phyloP scores from a whole-genome alignment of 2,888 invertebrate species.

The Philopedon plagiatum region DNA sequence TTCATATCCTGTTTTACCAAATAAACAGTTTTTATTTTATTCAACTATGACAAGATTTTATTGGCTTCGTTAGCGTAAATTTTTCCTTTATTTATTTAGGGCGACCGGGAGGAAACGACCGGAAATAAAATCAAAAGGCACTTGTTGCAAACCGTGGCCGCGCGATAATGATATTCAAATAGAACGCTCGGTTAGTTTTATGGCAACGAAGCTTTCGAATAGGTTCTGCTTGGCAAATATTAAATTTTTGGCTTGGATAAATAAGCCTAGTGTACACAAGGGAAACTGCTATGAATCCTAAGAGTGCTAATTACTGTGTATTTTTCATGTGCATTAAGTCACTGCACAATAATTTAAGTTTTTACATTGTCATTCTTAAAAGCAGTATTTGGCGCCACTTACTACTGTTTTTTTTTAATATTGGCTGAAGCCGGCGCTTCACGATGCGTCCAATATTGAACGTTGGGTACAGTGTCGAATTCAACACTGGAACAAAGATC shows the following conservation, averaged over 20 bases:
- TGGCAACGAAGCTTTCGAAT: constrained; percentile 7
- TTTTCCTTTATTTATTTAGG: constrained; percentile 8
- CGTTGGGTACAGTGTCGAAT: no score
- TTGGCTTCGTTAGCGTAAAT: constrained; percentile 4
- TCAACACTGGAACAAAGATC: no score
- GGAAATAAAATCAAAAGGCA: constrained; percentile 19
- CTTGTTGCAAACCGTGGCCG: constrained; percentile 26
- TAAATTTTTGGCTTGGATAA: constrained; percentile 6
- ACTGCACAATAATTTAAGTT: no score
- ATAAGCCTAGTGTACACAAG: not conserved
- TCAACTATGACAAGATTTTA: not conserved
- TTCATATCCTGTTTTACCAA: not conserved
- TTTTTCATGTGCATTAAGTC: no score
- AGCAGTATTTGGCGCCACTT: no score
- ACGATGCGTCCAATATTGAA: no score
- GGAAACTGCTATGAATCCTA: no score
- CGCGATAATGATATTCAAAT: constrained; percentile 24
- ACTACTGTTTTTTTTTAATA: no score
- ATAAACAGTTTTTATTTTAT: not conserved
- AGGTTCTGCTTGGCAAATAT: not conserved
- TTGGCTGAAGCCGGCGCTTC: no score
- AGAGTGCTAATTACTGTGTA: no score
- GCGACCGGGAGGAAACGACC: constrained; percentile 6
- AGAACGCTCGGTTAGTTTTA: constrained; percentile 14
- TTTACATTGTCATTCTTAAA: no score